phyloP scores from a whole-genome alignment of 2,888 invertebrate species.

The Schizaphis graminum region DNA sequence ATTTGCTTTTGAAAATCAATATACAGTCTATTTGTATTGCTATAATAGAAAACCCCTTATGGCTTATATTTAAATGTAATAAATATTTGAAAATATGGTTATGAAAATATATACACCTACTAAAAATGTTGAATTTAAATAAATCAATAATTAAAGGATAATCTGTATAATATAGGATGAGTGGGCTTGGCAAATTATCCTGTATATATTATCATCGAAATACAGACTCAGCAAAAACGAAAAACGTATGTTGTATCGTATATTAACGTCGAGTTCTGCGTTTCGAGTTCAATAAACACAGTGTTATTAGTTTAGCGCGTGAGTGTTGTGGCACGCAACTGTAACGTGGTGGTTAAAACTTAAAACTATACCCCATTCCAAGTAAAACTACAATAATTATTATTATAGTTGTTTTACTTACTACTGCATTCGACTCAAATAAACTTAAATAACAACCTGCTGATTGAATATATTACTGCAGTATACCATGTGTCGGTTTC shows the following conservation, averaged over 20 bases:
- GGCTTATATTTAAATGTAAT: background rate
- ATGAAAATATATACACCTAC: background rate
- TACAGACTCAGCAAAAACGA: background rate
- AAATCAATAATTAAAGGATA: background rate
- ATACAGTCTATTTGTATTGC: background rate
- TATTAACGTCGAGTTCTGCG: background rate
- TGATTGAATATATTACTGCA: background rate
- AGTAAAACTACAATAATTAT: background rate
- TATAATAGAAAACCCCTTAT: background rate
- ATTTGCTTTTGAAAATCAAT: background rate
- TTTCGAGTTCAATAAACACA: conserved; percentile 5
- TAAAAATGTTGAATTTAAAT: background rate
- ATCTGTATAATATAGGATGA: background rate
- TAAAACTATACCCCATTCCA: background rate
- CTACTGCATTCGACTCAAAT: background rate
- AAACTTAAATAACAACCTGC: background rate
- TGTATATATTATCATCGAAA: background rate
- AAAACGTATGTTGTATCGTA: background rate
- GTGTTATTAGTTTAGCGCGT: background rate
- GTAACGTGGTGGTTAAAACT: background rate
- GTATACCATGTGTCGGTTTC: background rate
- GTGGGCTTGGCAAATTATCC: background rate
- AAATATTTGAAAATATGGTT: background rate
- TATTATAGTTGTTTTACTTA: background rate
- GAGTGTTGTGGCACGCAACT: background rate